These are phyloP conservation scores for Chymomyza costata DNA, from an alignment of 1,140 invertebrate species.

Conservation along the genomic window DNA sequence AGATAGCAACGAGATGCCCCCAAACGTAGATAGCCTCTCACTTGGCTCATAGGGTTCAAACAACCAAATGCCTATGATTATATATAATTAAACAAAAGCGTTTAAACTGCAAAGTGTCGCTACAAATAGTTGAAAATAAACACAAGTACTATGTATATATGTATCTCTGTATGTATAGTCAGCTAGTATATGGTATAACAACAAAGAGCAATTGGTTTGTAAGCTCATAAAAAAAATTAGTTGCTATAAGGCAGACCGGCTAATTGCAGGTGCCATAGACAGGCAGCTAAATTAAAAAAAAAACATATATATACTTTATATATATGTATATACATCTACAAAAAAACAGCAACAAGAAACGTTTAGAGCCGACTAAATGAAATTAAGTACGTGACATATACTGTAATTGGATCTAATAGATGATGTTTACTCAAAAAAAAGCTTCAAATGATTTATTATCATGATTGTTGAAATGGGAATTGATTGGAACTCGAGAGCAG, in stretches of 20 bases:
- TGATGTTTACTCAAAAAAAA: constrained; percentile 32
- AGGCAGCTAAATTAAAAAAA: constrained; percentile 20
- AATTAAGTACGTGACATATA: constrained; percentile 70
- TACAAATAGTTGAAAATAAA: constrained; percentile 14
- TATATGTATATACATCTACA: too few relatives aligned
- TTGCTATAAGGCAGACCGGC: constrained; percentile 57
- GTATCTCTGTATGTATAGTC: too few relatives aligned
- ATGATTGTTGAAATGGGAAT: too few relatives aligned
- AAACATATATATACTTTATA: too few relatives aligned
- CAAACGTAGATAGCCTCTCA: too few relatives aligned
- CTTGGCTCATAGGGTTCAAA: constrained; percentile 10
- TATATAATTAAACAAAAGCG: constrained; percentile 64
- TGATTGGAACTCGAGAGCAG: too few relatives aligned
- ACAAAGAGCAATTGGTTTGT: constrained; percentile 21
- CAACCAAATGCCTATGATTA: constrained; percentile 52
- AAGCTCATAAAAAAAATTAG: constrained; percentile 54
- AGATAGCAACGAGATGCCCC: too few relatives aligned
- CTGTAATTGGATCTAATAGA: constrained; percentile 65
- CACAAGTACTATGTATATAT: too few relatives aligned
- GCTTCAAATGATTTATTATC: too few relatives aligned
- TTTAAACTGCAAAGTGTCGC: constrained; percentile 55
- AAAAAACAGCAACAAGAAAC: constrained; percentile 25
- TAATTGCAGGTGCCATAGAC: constrained; percentile 56
- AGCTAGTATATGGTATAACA: too few relatives aligned
- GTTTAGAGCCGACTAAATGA: constrained; percentile 59